Evolutionary conservation across 1,140 invertebrate species (phyloP).

Genomic region (Zophobas atratus): DNA sequence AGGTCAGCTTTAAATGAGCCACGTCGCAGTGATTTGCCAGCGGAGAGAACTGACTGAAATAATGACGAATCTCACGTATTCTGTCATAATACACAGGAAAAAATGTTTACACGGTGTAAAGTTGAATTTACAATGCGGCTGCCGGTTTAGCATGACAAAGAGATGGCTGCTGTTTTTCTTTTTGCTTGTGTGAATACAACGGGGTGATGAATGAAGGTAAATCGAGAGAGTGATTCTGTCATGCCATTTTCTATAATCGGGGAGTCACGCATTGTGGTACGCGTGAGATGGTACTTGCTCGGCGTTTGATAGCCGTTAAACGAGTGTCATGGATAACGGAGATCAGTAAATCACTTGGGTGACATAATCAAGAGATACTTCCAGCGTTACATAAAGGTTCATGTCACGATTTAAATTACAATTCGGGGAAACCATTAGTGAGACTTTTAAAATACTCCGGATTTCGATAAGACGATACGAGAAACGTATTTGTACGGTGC

Average conservation of each 20-base stretch:
- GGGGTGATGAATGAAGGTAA: conserved; percentile 10
- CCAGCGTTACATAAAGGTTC: conserved; percentile 56
- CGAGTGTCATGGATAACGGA: conserved; percentile 53
- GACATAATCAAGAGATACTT: conserved; percentile 59
- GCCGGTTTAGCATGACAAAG: conserved; percentile 9
- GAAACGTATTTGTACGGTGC: conserved; percentile 41
- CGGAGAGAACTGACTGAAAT: background rate
- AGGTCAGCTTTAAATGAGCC: conserved; percentile 12
- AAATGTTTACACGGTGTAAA: conserved; percentile 26
- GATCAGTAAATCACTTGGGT: conserved; percentile 59
- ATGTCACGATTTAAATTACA: conserved; percentile 58
- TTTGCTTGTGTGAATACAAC: conserved; percentile 8
- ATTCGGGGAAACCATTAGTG: conserved; percentile 53
- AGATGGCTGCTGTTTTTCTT: background rate
- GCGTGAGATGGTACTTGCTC: conserved; percentile 42
- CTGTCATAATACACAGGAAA: conserved; percentile 9
- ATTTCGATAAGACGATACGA: conserved; percentile 49
- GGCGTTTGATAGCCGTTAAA: conserved; percentile 61
- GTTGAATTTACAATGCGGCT: background rate
- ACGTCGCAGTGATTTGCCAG: conserved; percentile 18
- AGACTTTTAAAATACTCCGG: conserved; percentile 51
- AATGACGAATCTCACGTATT: conserved; percentile 4
- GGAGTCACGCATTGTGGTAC: conserved; percentile 26
- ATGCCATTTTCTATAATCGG: conserved; percentile 45
- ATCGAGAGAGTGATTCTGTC: conserved; percentile 2